Percentiles rank a stretch among this genome's conserved stretches.
Evolutionary conservation across 2,888 invertebrate species (phyloP).

Genomic region (Nemapogon koenigi): DNA sequence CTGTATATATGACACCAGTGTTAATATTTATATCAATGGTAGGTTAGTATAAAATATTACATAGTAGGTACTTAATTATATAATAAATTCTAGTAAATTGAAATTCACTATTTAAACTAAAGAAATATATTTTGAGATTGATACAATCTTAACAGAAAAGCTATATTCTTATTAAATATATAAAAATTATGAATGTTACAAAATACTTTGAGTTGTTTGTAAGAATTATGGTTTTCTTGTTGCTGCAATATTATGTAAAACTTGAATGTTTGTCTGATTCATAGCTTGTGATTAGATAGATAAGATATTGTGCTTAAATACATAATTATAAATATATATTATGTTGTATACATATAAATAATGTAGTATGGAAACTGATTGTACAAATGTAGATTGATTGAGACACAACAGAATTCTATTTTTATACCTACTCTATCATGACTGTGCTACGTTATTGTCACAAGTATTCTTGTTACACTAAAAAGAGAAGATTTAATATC

Average conservation of each 20-base stretch:
- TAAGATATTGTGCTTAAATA: conserved; percentile 14
- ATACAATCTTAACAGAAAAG: too few relatives aligned
- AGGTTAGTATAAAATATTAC: too few relatives aligned
- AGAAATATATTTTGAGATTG: too few relatives aligned
- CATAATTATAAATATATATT: conserved; percentile 1
- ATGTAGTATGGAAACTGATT: conserved; percentile 7
- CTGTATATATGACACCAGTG: too few relatives aligned
- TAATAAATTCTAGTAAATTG: too few relatives aligned
- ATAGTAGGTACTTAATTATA: too few relatives aligned
- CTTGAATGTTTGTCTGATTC: conserved; percentile 11
- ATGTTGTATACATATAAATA: conserved; percentile 1
- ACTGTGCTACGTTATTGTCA: conserved; percentile 3
- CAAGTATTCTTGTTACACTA: neutral
- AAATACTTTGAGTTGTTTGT: too few relatives aligned
- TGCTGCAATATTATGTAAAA: conserved; percentile 9
- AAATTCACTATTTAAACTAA: too few relatives aligned
- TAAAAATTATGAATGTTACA: too few relatives aligned
- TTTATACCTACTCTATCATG: conserved; percentile 7
- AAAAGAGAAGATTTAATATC: neutral
- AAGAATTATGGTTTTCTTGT: conserved; percentile 7
- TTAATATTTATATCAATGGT: too few relatives aligned
- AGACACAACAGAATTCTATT: conserved; percentile 11
- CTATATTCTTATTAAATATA: too few relatives aligned
- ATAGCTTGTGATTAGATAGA: conserved; percentile 7
- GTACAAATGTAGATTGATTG: conserved; percentile 14